phyloP scores from a whole-genome alignment of 2,797 vertebrate genomes.

The Lycodopsis pacificus region DNA sequence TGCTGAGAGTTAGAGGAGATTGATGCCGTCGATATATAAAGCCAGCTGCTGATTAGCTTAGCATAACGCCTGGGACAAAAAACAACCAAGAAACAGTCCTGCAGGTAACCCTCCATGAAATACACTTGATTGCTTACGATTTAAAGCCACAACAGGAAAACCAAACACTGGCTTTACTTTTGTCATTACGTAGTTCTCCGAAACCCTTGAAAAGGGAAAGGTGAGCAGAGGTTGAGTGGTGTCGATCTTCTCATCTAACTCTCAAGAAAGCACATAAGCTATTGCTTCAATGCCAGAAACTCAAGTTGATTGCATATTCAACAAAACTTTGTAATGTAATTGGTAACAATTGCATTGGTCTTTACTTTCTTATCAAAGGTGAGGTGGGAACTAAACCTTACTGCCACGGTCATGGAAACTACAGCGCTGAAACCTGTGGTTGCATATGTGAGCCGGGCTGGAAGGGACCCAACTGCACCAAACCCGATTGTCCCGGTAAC shows the following conservation, averaged over 20 bases:
- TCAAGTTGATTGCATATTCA: not conserved
- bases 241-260: no score
- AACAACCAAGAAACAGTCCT: not conserved
- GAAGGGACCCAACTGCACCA: constrained; percentile 88
- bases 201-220: no score
- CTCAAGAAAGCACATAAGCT: not conserved
- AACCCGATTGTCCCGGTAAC: constrained; percentile 85
- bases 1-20: not conserved
- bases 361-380: constrained; percentile 76
- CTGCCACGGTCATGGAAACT: constrained; percentile 92
- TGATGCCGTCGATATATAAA: not conserved
- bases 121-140: no score
- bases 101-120: no score
- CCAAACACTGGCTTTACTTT: no score
- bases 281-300: not conserved
- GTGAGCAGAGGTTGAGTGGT: not conserved
- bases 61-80: not conserved
- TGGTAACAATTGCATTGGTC: not conserved
- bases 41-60: not conserved
- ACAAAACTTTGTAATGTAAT: not conserved
- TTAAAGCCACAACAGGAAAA: no score
- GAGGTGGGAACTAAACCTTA: constrained; percentile 88
- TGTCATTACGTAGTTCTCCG: no score
- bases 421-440: constrained; percentile 85
- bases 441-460: constrained; percentile 90